phyloP scores from a whole-genome alignment of 2,888 invertebrate genomes.

The Pinctada fucata region DNA sequence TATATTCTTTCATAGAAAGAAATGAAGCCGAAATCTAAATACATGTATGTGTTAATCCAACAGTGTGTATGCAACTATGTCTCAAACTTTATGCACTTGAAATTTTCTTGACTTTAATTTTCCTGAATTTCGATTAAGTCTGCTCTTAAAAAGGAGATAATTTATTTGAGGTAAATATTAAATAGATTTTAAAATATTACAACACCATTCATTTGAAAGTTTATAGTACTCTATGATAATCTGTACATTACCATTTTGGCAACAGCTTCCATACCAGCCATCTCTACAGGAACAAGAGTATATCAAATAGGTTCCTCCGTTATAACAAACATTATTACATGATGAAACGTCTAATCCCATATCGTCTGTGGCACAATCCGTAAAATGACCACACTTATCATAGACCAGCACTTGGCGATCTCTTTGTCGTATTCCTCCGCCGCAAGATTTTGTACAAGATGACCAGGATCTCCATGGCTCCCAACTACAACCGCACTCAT shows the following conservation, averaged over 20 bases:
- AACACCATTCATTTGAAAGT: not conserved
- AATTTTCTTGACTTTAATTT: too few relatives aligned
- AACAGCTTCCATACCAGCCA: not conserved
- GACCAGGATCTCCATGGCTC: not conserved
- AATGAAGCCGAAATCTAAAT: too few relatives aligned
- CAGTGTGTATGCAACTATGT: too few relatives aligned
- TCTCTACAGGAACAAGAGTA: not conserved
- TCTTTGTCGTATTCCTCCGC: not conserved
- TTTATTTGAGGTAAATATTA: too few relatives aligned
- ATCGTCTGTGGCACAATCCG: not conserved
- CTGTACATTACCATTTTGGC: not conserved
- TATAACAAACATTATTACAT: not conserved
- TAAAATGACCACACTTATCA: not conserved
- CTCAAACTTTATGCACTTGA: too few relatives aligned
- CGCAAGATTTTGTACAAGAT: not conserved
- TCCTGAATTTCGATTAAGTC: too few relatives aligned
- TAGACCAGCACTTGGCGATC: not conserved
- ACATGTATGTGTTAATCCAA: too few relatives aligned
- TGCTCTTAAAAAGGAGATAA: too few relatives aligned
- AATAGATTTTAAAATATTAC: too few relatives aligned
- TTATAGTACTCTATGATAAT: not conserved
- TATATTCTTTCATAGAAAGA: too few relatives aligned
- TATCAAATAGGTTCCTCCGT: not conserved
- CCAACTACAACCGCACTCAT: not conserved
- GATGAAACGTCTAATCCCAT: not conserved